These are phyloP conservation scores for Pangasianodon gigas DNA, from an alignment of 2,113 vertebrate species.

Conservation along the genomic window DNA sequence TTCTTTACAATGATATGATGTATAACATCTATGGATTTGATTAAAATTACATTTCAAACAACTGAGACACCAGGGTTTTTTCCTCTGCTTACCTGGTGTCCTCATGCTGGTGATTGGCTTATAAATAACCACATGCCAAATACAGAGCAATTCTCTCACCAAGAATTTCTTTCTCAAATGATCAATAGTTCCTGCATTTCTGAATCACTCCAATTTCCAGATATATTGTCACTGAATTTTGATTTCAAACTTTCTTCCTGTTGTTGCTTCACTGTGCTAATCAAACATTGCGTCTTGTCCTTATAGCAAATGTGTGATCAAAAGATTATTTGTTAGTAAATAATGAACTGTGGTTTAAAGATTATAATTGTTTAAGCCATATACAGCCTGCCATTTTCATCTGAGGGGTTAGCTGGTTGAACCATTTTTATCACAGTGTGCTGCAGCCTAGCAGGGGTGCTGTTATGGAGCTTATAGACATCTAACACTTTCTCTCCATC, in stretches of 20 bases:
- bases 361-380: constrained; percentile 72
- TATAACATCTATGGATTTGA: not conserved
- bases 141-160: not conserved
- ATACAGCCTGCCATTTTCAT: constrained; percentile 71
- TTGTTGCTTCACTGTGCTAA: not conserved
- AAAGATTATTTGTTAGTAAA: constrained; percentile 40
- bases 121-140: not conserved
- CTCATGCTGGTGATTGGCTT: not conserved
- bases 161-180: not conserved
- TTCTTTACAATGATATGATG: not conserved
- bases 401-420: constrained; percentile 55
- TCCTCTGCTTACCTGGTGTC: not conserved
- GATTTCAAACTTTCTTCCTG: not conserved
- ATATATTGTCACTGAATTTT: not conserved
- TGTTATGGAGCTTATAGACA: constrained; percentile 2
- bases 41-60: not conserved
- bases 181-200: not conserved
- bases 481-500: constrained; percentile 10
- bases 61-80: not conserved
- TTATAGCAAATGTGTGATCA: constrained; percentile 33
- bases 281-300: constrained; percentile 46
- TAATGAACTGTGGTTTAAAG: constrained; percentile 71
- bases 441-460: not conserved
- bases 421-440: constrained; percentile 46
- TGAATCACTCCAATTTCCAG: not conserved